A percentile compares a stretch with the other conserved stretches of the same genome.
Evolutionary conservation across 1,140 invertebrate species (phyloP).

Genomic region (Temnothorax nylanderi): DNA sequence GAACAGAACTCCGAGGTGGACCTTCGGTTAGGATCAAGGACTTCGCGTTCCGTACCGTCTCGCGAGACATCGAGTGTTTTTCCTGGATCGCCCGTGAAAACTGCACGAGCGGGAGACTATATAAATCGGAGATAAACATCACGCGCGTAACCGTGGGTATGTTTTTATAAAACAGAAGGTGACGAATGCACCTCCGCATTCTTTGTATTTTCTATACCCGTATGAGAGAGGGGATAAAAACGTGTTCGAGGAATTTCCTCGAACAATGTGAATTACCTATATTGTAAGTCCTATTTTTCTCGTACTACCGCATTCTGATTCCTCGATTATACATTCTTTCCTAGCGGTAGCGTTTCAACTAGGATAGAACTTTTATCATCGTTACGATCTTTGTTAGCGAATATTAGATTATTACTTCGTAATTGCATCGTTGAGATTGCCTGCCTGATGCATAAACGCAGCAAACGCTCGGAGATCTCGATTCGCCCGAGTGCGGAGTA

Average conservation of each 20-base stretch:
- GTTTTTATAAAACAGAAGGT: conserved; percentile 3
- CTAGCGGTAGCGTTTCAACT: background rate
- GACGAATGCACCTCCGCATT: too few relatives aligned
- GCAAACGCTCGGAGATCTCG: background rate
- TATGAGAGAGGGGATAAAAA: background rate
- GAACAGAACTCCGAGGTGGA: conserved; percentile 18
- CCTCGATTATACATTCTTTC: background rate
- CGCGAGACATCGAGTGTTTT: conserved; percentile 42
- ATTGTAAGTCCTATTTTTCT: background rate
- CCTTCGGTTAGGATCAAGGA: conserved; percentile 35
- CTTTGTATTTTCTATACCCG: background rate
- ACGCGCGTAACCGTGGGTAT: conserved; percentile 7
- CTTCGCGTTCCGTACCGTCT: background rate
- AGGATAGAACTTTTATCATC: background rate
- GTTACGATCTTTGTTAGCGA: background rate
- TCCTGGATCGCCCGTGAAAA: conserved; percentile 11
- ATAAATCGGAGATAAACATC: conserved; percentile 35
- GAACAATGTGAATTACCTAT: background rate
- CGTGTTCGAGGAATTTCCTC: background rate
- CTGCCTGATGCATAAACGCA: background rate
- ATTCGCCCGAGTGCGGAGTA: background rate
- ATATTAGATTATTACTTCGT: background rate
- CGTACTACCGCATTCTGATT: background rate
- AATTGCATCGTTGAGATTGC: background rate
- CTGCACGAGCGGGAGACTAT: background rate